Conservation (phyloP, 2,888 invertebrate species). For the Dimorphilus gyrociliatus region DNA sequence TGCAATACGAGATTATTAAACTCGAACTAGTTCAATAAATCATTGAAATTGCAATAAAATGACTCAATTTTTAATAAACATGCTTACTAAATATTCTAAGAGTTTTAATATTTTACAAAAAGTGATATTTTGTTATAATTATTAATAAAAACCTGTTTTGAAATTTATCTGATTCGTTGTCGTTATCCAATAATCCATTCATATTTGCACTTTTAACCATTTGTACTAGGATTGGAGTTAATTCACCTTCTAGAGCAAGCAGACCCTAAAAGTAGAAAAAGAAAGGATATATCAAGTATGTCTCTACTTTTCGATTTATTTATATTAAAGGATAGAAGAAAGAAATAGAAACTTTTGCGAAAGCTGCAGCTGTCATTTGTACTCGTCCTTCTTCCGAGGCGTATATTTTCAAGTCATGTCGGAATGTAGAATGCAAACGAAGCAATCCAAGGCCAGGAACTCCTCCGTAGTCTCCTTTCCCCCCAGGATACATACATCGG, state of each 20-base stretch:
- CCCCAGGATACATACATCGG: slow-evolving; percentile 97
- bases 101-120: too few species aligned
- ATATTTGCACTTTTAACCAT: slow-evolving; percentile 97
- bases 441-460: slow-evolving; percentile 89
- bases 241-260: slow-evolving; percentile 86
- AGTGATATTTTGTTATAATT: too few species aligned
- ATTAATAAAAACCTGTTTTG: slow-evolving; percentile 33
- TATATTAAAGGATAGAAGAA: too few species aligned
- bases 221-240: slow-evolving; percentile 94
- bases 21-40: too few species aligned
- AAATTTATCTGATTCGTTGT: slow-evolving; percentile 61
- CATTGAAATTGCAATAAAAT: too few species aligned
- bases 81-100: too few species aligned
- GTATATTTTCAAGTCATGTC: slow-evolving; percentile 97
- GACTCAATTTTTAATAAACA: too few species aligned
- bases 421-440: slow-evolving; percentile 87
- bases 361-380: slow-evolving; percentile 99
- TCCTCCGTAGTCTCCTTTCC: slow-evolving; percentile 75
- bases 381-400: slow-evolving; percentile 98
- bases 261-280: slow-evolving; percentile 63
- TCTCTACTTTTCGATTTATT: too few species aligned
- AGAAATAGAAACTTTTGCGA: slow-evolving; percentile 74
- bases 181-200: slow-evolving; percentile 75
- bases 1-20: too few species aligned
- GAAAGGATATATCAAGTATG: too few species aligned